Base-by-base conservation (phyloP, 2,888 invertebrate species). In the Oasisia sp. region DNA sequence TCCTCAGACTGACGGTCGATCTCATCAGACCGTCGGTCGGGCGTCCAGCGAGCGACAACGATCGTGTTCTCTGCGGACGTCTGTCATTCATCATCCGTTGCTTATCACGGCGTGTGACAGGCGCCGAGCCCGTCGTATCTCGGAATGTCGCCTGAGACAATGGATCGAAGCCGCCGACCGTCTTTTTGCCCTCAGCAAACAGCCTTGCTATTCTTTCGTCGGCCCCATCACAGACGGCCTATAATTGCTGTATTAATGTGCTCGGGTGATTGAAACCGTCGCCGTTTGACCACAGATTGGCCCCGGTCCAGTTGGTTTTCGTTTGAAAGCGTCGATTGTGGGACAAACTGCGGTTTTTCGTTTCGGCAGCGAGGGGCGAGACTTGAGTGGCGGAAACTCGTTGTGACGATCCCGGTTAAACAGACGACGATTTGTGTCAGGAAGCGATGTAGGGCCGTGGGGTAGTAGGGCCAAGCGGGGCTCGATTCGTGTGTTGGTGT, bases 271-370 rank as follows among this genome's bases (percentile, higher is more conserved):
- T 74, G 74, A 74, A 74, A 74, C n/a, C 3, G 74, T 27, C 27
- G 74, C 74, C 74, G 74, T 19, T 74, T 74, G 74, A 74, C 74
- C 74, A 74, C 74, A 74, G 74, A 74, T 27, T 74, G 74, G 74
- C 74, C 74, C n/a, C 27, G 74, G 74, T 74, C 74, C 14, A 74
- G 74, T n/a, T 74, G 74, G 74, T 74, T 19, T n/a, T 27, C n/a
- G 3, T 27, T 27, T 74, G 74, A 74, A 74, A 74, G 74, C 74
- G 27, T 74, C 74, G 27, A 74, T 74, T 74, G 74, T 74, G 19
- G 1, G 27, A 74, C 27, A 5, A 74, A 74, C 74, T 74, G 74
- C n/a, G n/a, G 2, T 27, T n/a, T 5, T n/a, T 74, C 74, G 74
- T 74, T n/a, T 74, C 27, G 74, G 74, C n/a, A 27, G 27, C 74